Evolutionary conservation across 2,113 vertebrate species (phyloP).

Genomic region (Petromus typicus): DNA sequence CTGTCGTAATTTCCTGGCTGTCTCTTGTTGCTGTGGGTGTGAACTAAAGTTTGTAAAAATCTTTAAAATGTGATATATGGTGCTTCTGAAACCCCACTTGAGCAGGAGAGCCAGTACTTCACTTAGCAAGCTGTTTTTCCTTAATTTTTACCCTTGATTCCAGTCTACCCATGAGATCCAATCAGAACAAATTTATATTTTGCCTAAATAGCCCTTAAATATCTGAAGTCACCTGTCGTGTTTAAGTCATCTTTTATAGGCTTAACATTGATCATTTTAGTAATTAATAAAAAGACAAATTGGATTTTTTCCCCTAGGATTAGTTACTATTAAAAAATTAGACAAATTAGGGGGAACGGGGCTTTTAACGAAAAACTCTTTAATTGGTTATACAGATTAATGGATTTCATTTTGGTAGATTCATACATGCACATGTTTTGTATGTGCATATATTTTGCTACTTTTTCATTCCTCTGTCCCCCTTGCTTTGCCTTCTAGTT

Average conservation of each 20-base stretch:
- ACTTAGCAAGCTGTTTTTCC: neutral
- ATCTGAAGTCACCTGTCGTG: slow-evolving; percentile 1
- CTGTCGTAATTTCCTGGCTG: neutral
- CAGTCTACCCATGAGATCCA: neutral
- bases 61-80: neutral
- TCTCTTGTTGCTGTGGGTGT: neutral
- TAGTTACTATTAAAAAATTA: neutral
- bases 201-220: neutral
- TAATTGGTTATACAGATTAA: neutral
- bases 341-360: neutral
- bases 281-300: neutral
- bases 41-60: neutral
- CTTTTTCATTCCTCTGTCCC: neutral
- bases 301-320: neutral
- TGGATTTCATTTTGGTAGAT: neutral
- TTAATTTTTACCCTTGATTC: neutral
- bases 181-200: neutral
- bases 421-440: neutral
- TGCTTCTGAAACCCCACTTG: neutral
- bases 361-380: neutral
- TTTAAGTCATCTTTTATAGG: neutral
- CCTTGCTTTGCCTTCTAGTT: neutral
- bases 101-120: neutral
- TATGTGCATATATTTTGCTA: neutral
- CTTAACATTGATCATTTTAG: neutral